Percentiles rank a stretch among this genome's conserved stretches.
phyloP scores from a whole-genome alignment of 2,797 vertebrate species.

The Pteronotus mesoamericanus region DNA sequence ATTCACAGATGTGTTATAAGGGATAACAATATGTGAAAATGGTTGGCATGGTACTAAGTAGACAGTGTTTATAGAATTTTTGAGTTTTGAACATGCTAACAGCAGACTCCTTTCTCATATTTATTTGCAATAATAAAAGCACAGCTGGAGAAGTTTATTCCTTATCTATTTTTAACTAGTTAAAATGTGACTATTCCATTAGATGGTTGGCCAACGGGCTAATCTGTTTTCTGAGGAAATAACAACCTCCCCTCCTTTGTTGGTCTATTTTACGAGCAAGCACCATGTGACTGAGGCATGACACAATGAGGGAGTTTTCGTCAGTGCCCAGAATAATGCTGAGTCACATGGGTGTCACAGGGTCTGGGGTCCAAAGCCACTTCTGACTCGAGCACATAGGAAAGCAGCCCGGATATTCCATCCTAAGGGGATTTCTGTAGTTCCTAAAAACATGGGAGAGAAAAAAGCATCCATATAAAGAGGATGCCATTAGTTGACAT shows the following conservation, averaged over 20 bases:
- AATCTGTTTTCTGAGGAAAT: background rate
- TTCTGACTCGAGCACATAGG: background rate
- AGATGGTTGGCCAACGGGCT: background rate
- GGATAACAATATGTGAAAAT: background rate
- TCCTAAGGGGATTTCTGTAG: background rate
- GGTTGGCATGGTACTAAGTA: background rate
- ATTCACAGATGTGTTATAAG: background rate
- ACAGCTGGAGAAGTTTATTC: background rate
- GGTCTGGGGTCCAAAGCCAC: background rate
- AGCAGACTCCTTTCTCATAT: background rate
- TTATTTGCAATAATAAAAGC: background rate
- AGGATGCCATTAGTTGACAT: background rate
- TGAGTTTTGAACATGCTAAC: background rate
- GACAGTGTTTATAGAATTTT: background rate
- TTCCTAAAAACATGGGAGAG: background rate
- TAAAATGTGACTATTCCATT: background rate
- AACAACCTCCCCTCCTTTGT: background rate
- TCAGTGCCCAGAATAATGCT: background rate
- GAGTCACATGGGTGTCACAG: background rate
- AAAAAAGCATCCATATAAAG: background rate
- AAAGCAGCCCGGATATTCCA: background rate
- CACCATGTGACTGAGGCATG: background rate
- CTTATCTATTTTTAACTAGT: background rate
- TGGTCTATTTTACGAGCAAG: background rate
- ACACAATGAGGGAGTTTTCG: background rate